Conservation (phyloP, 2,888 invertebrate species). For the Pecten maximus region DNA sequence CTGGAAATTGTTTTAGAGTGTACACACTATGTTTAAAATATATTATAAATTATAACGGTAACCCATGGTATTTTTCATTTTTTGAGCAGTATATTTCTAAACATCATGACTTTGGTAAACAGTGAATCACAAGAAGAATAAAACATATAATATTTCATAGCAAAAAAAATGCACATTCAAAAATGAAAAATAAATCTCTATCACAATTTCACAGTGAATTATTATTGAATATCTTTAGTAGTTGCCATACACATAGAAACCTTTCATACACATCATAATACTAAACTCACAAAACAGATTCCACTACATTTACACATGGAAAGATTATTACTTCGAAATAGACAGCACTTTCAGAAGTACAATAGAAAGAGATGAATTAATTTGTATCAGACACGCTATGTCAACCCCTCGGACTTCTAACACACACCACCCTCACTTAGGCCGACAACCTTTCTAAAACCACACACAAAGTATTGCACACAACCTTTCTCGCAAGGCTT, state of each 20-base stretch:
- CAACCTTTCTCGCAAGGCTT: background rate
- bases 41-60: too few relatives aligned
- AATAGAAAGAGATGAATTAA: background rate
- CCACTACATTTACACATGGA: background rate
- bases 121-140: background rate
- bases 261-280: background rate
- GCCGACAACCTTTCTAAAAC: background rate
- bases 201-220: conserved; percentile 12
- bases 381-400: background rate
- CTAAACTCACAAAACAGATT: background rate
- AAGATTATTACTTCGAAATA: background rate
- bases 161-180: background rate
- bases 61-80: too few relatives aligned
- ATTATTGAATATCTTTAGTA: background rate
- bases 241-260: background rate
- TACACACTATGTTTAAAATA: too few relatives aligned
- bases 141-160: background rate
- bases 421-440: background rate
- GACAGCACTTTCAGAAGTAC: background rate
- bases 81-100: background rate
- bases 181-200: conserved; percentile 3
- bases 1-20: too few relatives aligned
- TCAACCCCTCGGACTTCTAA: background rate
- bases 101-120: background rate
- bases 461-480: background rate